These are phyloP conservation scores for Oasisia sp. DNA, from an alignment of 2,888 invertebrate genomes.

Conservation along the genomic window DNA sequence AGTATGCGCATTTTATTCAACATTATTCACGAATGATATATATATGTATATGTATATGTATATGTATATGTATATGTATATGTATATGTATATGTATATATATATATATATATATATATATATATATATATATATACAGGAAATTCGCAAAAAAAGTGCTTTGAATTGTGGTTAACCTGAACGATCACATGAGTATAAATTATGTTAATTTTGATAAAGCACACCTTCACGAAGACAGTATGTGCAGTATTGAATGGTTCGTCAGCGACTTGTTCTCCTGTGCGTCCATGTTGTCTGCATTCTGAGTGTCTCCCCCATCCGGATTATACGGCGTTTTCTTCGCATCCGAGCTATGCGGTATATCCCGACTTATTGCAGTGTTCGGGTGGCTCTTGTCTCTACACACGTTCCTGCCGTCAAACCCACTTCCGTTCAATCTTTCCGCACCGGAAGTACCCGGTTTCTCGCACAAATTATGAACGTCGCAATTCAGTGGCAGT, in stretches of 20 bases:
- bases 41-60: too few relatives aligned
- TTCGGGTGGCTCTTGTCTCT: not conserved
- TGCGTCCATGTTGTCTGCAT: not conserved
- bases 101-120: too few relatives aligned
- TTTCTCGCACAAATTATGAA: not conserved
- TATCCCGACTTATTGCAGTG: not conserved
- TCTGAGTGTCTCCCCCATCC: not conserved
- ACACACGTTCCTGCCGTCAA: not conserved
- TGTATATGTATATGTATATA: too few relatives aligned
- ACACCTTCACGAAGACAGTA: not conserved
- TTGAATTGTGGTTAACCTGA: not conserved
- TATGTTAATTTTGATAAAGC: not conserved
- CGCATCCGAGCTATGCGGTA: not conserved
- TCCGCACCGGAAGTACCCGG: not conserved
- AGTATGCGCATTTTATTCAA: not conserved
- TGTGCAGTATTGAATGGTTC: not conserved
- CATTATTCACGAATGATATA: not conserved
- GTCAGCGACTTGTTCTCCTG: not conserved
- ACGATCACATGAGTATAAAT: not conserved
- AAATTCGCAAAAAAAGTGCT: not conserved
- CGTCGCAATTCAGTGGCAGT: not conserved
- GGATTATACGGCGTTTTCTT: not conserved
- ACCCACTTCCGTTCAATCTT: not conserved
- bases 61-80: too few relatives aligned
- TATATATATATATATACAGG: not conserved